A percentile compares a stretch with the other conserved stretches of the same genome.
Evolutionary conservation across 2,113 vertebrate genomes (phyloP).

Genomic region (Erinaceus europaeus): DNA sequence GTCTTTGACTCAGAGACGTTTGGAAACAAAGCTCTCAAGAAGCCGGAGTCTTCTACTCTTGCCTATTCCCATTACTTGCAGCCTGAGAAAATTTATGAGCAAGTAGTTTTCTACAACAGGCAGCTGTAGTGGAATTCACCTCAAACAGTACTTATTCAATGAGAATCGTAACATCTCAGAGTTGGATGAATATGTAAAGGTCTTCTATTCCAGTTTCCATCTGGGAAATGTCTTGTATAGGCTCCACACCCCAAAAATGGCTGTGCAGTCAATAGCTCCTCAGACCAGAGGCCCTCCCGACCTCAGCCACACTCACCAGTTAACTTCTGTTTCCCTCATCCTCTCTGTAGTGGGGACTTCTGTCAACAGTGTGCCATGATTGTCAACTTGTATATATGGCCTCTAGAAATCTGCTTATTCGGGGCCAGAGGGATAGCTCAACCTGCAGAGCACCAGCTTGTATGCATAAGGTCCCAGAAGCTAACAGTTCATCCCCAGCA

Average conservation of each 20-base stretch:
- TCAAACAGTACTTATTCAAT: not conserved
- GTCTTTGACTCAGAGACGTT: constrained; percentile 36
- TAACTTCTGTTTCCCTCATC: not conserved
- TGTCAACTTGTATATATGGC: not conserved
- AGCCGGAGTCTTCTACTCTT: not conserved
- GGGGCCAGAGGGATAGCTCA: no score
- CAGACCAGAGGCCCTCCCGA: fast-evolving
- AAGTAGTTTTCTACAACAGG: not conserved
- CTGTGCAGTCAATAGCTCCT: not conserved
- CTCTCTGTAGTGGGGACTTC: not conserved
- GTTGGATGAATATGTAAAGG: not conserved
- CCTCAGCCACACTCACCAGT: not conserved
- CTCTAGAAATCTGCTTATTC: not conserved
- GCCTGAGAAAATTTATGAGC: not conserved
- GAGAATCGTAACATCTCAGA: not conserved
- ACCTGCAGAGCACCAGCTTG: no score
- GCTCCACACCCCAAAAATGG: not conserved
- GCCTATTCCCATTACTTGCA: not conserved
- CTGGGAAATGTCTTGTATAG: not conserved
- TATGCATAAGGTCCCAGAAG: no score
- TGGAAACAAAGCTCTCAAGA: constrained; percentile 23
- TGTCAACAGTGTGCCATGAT: not conserved
- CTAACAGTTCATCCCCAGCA: no score
- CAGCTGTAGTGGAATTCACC: fast-evolving
- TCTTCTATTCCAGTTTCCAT: not conserved